A percentile compares a stretch with the other conserved stretches of the same genome.
Conservation (phyloP, 1,140 invertebrate species). For the Popillia japonica region DNA sequence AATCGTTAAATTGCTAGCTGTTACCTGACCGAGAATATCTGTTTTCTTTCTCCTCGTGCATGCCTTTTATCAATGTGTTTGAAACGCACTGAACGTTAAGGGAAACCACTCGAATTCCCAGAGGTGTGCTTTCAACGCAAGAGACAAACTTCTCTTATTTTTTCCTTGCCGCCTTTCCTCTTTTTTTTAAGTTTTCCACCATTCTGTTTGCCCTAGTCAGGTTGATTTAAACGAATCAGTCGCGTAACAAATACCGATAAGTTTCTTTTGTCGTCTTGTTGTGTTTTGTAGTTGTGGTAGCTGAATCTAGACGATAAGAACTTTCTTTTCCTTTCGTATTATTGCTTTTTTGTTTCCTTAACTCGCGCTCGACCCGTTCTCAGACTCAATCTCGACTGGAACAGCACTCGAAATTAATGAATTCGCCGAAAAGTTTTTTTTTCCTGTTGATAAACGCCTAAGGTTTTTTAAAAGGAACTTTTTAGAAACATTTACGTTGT, state of each 20-base stretch:
- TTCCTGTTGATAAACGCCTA: not conserved
- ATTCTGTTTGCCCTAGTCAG: not conserved
- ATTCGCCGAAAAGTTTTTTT: constrained; percentile 12
- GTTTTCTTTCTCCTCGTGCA: not conserved
- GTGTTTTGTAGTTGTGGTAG: constrained; percentile 14
- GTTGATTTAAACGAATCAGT: constrained; percentile 15
- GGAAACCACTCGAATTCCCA: not conserved
- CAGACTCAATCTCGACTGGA: not conserved
- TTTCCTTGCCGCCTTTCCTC: not conserved
- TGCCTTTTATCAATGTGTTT: not conserved
- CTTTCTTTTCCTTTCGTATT: constrained; percentile 14
- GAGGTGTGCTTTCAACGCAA: not conserved
- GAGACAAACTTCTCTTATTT: not conserved
- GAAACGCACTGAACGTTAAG: not conserved
- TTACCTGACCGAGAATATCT: not conserved
- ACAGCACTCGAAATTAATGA: constrained; percentile 10
- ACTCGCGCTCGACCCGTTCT: not conserved
- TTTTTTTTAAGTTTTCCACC: constrained; percentile 3
- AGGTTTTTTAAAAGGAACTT: not conserved
- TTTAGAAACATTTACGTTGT: constrained; percentile 1
- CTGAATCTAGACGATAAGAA: constrained; percentile 14
- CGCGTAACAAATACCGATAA: constrained; percentile 11
- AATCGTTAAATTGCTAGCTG: not conserved
- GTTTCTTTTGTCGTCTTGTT: not conserved
- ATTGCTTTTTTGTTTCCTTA: constrained; percentile 11